phyloP scores from a whole-genome alignment of 2,797 vertebrate genomes.

The Platalea minor region DNA sequence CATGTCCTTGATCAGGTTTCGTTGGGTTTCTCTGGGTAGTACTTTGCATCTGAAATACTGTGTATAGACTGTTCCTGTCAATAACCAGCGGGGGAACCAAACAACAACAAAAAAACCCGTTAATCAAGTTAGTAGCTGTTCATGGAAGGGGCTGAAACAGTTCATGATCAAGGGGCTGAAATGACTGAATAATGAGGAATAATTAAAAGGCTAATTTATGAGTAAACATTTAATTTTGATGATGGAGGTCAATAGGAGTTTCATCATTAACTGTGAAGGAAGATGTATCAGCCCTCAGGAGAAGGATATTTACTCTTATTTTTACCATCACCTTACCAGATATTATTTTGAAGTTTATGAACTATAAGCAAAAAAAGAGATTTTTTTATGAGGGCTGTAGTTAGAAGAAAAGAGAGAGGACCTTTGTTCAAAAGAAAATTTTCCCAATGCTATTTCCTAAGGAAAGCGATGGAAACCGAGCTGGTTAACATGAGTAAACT shows the following conservation, averaged over 20 bases:
- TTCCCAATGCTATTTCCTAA: background rate
- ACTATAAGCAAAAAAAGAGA: accelerated
- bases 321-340: background rate
- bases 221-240: constrained; percentile 29
- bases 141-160: background rate
- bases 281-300: background rate
- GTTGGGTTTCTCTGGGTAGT: background rate
- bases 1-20: background rate
- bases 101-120: background rate
- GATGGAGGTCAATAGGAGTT: constrained; percentile 10
- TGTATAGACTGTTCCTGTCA: background rate
- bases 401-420: background rate
- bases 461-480: accelerated
- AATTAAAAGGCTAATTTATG: constrained; percentile 39
- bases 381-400: background rate
- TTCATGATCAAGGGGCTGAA: background rate
- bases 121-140: background rate
- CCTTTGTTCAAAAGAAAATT: background rate
- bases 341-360: background rate
- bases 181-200: constrained; percentile 17
- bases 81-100: background rate
- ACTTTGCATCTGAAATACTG: background rate
- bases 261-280: background rate
- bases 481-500: background rate
- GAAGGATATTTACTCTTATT: background rate